Evolutionary conservation across 1,140 invertebrate genomes (phyloP).

Genomic region (Aphelinus certus): DNA sequence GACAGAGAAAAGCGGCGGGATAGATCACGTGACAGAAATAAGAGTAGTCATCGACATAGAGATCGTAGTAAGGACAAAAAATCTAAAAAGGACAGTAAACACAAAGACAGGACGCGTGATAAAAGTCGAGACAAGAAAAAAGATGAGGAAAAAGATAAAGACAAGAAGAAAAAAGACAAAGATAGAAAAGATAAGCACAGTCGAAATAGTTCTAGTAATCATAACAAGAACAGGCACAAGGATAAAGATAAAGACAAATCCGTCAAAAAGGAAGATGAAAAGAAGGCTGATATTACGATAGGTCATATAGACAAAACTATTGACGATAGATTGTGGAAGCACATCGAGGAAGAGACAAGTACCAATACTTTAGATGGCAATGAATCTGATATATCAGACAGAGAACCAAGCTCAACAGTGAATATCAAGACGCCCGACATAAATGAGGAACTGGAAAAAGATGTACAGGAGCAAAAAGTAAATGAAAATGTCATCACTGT

Average conservation of each 20-base stretch:
- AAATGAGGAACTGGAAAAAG: constrained; percentile 53
- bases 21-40: constrained; percentile 46
- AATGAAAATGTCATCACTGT: constrained; percentile 65
- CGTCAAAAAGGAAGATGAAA: constrained; percentile 51
- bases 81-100: constrained; percentile 52
- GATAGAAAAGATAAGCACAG: constrained; percentile 54
- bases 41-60: constrained; percentile 46
- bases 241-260: constrained; percentile 47
- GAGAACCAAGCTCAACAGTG: constrained; percentile 70
- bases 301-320: constrained; percentile 49
- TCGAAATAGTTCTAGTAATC: constrained; percentile 44
- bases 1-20: constrained; percentile 48
- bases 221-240: constrained; percentile 28
- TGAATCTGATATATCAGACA: constrained; percentile 64
- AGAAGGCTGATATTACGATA: constrained; percentile 45
- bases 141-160: constrained; percentile 51
- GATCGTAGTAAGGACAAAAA: constrained; percentile 46
- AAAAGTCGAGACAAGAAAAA: constrained; percentile 50
- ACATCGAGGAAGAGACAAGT: constrained; percentile 61
- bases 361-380: constrained; percentile 62
- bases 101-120: constrained; percentile 49
- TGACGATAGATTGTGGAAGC: constrained; percentile 61
- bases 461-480: constrained; percentile 51
- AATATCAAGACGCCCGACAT: constrained; percentile 69
- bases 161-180: constrained; percentile 54